Base-by-base conservation (phyloP, 2,797 vertebrate genomes). In the Hydrolagus colliei region DNA sequence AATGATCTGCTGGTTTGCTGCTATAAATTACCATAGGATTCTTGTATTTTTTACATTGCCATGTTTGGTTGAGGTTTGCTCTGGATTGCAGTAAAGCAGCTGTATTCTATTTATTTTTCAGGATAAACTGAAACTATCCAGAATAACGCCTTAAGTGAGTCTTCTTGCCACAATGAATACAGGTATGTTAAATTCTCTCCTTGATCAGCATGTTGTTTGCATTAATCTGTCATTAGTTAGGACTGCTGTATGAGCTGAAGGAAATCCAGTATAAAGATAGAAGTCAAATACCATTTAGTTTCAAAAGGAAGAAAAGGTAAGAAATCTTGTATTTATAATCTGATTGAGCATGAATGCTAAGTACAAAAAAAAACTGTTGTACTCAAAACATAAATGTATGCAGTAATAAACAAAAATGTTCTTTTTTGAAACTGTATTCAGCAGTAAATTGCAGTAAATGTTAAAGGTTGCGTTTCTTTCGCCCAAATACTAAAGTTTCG, bases 151-250 rank as follows among this genome's bases (percentile, higher is more conserved):
- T 92, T 91, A 94, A 92, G 94, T 90, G 90, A 91, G 89, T 90
- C 89, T 89, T 91, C 65, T 52, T 90, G 88, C 94, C 95, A 96
- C 88, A 92, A 99, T 99, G 97, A 98, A 98, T 90, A 96, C 97
- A 98, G 96, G 97, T 98, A 96, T 88, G 93, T 88, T 87, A 61
- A 8, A 1, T 52, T 63, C 86, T 67, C 79, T n/a, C n/a, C 32
- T 10, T 9, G 63, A 32, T 22, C 41, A 84, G 41, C 18, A 35
- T 63, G 32, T 84, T 68, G 62, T n/a, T 84, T 68, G 32, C 79
- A 52, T 35, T 84, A 68, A 84, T 32, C 79, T 68, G 68, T 11
- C 2, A 7, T 82, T 80, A 22, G 41, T 82, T 80, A 22, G 41
- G 27, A 27, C 10, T 82, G 79, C 35, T 68, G 20, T 35, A 35